Percentiles rank a stretch among this genome's conserved stretches.
phyloP scores from a whole-genome alignment of 2,797 vertebrate species.

The Anguilla megastoma region DNA sequence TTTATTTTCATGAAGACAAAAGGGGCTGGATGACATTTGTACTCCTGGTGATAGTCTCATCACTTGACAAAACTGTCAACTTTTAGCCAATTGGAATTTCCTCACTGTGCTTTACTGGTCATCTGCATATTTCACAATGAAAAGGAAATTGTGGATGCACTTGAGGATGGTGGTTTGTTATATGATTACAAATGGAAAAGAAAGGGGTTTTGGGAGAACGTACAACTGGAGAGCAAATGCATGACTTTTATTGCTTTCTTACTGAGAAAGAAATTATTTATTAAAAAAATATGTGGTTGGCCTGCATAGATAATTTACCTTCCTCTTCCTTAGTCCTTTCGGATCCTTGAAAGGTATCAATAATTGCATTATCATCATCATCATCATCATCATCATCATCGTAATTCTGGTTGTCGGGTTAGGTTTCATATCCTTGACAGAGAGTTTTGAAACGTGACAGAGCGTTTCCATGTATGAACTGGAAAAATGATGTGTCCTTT shows the following conservation, averaged over 20 bases:
- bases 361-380: too few species aligned
- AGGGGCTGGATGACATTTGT: not conserved
- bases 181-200: not conserved
- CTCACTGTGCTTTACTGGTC: not conserved
- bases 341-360: not conserved
- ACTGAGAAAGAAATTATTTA: not conserved
- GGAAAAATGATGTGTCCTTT: not conserved
- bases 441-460: not conserved
- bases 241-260: not conserved
- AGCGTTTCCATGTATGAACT: not conserved
- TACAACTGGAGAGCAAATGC: not conserved
- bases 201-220: not conserved
- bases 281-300: too few species aligned
- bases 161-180: not conserved
- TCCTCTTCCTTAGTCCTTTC: not conserved
- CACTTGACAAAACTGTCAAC: not conserved
- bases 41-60: not conserved
- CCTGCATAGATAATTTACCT: not conserved
- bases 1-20: not conserved
- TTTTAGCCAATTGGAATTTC: not conserved
- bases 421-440: not conserved
- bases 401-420: too few species aligned
- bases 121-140: not conserved
- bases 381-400: too few species aligned
- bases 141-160: not conserved